A percentile compares a stretch with the other conserved stretches of the same genome.
phyloP scores from a whole-genome alignment of 2,113 vertebrate species.

The Psammodynastes pulverulentus region DNA sequence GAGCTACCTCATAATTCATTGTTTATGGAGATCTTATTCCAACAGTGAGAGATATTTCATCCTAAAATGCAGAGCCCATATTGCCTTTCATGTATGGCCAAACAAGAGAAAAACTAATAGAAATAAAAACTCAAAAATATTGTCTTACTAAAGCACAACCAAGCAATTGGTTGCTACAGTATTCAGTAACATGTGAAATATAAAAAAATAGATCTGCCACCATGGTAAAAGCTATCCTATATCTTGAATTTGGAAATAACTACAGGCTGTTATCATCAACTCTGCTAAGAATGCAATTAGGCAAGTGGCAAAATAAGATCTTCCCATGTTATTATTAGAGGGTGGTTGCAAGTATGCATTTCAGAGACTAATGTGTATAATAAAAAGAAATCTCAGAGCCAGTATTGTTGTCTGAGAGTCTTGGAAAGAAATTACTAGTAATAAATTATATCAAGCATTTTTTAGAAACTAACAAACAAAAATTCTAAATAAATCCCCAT shows the following conservation, averaged over 20 bases:
- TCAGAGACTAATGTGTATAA: constrained; percentile 25
- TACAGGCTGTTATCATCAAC: constrained; percentile 27
- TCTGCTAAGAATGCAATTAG: constrained; percentile 29
- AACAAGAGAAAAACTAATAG: constrained; percentile 39
- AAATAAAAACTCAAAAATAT: constrained; percentile 20
- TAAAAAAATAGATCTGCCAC: constrained; percentile 30
- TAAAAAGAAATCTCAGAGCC: constrained; percentile 28
- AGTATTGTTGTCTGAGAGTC: neutral
- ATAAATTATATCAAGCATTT: constrained; percentile 36
- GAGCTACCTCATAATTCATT: constrained; percentile 22
- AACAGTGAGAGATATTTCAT: constrained; percentile 26
- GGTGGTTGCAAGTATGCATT: constrained; percentile 29
- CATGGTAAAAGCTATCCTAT: constrained; percentile 30
- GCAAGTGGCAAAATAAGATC: constrained; percentile 11
- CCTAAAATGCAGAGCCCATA: neutral
- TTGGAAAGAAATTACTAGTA: constrained; percentile 27
- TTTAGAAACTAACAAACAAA: neutral
- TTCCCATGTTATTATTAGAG: constrained; percentile 44
- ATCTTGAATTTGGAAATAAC: constrained; percentile 13
- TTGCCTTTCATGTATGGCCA: neutral
- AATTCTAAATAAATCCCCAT: neutral
- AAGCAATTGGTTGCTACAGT: constrained; percentile 31
- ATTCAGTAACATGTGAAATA: constrained; percentile 37
- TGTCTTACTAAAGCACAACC: constrained; percentile 48
- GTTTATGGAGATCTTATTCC: neutral